phyloP scores from a whole-genome alignment of 1,140 invertebrate genomes.

The Aphelenchoides avenae region DNA sequence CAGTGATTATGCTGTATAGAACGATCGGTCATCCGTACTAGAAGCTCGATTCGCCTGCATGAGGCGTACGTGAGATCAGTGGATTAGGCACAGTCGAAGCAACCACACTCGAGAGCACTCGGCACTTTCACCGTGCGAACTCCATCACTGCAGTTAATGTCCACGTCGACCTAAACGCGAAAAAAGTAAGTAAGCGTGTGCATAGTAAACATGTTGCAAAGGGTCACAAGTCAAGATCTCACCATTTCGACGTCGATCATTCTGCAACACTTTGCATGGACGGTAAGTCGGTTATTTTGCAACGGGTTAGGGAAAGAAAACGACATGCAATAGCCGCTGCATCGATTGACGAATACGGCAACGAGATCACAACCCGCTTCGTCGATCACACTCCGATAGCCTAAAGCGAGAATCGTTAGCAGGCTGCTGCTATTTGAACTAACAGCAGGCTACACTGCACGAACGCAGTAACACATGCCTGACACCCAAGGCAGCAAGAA shows the following conservation, averaged over 20 bases:
- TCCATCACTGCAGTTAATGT: conserved; percentile 24
- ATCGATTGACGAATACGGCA: conserved; percentile 28
- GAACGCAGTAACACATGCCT: neutral
- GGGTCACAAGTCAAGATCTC: too few species aligned
- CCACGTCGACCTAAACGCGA: conserved; percentile 29
- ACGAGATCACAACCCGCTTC: conserved; percentile 31
- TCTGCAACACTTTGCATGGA: conserved; percentile 30
- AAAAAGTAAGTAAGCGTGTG: conserved; percentile 12
- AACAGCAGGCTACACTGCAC: neutral
- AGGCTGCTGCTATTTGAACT: neutral
- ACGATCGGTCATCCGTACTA: too few species aligned
- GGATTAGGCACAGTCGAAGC: conserved; percentile 21
- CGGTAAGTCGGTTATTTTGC: conserved; percentile 10
- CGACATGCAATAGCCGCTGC: conserved; percentile 24
- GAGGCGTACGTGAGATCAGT: too few species aligned
- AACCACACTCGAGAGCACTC: conserved; percentile 20
- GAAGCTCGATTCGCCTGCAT: too few species aligned
- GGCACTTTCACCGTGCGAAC: conserved; percentile 24
- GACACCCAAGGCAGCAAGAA: neutral
- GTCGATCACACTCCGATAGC: conserved; percentile 25
- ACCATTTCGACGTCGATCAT: conserved; percentile 36
- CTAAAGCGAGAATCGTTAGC: conserved; percentile 23
- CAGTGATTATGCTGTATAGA: too few species aligned
- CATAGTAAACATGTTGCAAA: conserved; percentile 3
- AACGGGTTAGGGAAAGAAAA: conserved; percentile 31